Conservation (phyloP, 2,113 vertebrate species). For the Loxodonta africana region DNA sequence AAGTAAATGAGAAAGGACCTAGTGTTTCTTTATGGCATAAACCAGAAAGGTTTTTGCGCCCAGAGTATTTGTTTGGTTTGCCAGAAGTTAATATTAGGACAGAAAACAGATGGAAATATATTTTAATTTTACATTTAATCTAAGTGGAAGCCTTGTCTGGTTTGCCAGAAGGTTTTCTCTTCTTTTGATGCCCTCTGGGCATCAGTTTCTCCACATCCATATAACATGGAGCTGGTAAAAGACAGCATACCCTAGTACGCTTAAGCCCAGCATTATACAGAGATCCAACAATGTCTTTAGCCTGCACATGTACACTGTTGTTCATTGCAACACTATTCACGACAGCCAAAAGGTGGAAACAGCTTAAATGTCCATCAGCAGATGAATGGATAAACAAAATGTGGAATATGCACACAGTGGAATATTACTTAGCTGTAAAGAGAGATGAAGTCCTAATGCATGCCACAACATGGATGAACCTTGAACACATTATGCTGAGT, state of each 20-base stretch:
- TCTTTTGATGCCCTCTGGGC: not conserved
- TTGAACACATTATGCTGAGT: not conserved
- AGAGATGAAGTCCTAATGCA: not conserved
- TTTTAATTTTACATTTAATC: constrained; percentile 10
- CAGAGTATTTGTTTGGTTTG: not conserved
- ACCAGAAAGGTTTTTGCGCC: not conserved
- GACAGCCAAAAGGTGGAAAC: not conserved
- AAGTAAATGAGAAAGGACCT: not conserved
- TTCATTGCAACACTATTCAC: not conserved
- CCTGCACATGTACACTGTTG: not conserved
- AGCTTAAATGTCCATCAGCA: not conserved
- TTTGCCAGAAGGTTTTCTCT: not conserved
- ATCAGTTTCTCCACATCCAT: not conserved
- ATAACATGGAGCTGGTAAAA: constrained; percentile 20
- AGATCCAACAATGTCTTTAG: not conserved
- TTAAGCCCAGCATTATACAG: not conserved
- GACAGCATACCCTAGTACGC: not conserved
- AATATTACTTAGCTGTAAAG: not conserved
- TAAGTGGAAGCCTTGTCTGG: not conserved
- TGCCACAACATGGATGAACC: too few relatives aligned
- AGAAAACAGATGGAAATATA: not conserved
- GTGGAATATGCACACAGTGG: not conserved
- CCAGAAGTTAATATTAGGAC: constrained; percentile 1
- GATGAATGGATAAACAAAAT: not conserved
- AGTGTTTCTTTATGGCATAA: not conserved